phyloP scores from a whole-genome alignment of 1,140 invertebrate genomes.

The Macrobrachium rosenbergii region DNA sequence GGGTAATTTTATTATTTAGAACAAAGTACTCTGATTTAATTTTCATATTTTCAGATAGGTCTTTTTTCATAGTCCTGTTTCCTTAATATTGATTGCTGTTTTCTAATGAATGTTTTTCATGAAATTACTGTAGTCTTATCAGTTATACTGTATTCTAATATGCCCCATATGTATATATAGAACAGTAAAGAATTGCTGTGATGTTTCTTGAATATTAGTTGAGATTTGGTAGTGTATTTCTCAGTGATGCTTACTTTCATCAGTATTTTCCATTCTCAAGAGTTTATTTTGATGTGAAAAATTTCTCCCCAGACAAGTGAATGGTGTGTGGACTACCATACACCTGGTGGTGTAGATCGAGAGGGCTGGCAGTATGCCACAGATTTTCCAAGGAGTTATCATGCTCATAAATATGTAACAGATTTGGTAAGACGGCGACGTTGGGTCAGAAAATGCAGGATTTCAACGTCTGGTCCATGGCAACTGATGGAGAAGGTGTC shows the following conservation, averaged over 20 bases:
- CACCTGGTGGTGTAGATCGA: constrained; percentile 87
- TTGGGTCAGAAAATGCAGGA: constrained; percentile 86
- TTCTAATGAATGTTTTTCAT: no score
- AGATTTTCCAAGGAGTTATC: constrained; percentile 89
- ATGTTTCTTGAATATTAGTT: no score
- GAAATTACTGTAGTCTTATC: no score
- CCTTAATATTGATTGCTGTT: neutral
- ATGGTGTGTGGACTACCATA: constrained; percentile 90
- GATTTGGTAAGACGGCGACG: constrained; percentile 88
- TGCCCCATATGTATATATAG: no score
- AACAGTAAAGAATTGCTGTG: no score
- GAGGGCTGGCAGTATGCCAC: constrained; percentile 96
- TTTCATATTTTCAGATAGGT: neutral
- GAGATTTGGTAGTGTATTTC: no score
- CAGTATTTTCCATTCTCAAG: neutral
- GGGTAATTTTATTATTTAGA: constrained; percentile 71
- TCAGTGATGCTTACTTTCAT: neutral
- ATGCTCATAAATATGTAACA: constrained; percentile 86
- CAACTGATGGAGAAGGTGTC: constrained; percentile 85
- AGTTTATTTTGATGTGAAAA: no score
- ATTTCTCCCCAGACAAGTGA: constrained; percentile 79
- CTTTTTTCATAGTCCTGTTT: no score
- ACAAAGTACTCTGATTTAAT: neutral
- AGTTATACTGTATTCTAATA: no score
- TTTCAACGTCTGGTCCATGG: constrained; percentile 90